These are phyloP conservation scores for Bothrops jararaca DNA, from an alignment of 2,113 vertebrate genomes.

Conservation along the genomic window DNA sequence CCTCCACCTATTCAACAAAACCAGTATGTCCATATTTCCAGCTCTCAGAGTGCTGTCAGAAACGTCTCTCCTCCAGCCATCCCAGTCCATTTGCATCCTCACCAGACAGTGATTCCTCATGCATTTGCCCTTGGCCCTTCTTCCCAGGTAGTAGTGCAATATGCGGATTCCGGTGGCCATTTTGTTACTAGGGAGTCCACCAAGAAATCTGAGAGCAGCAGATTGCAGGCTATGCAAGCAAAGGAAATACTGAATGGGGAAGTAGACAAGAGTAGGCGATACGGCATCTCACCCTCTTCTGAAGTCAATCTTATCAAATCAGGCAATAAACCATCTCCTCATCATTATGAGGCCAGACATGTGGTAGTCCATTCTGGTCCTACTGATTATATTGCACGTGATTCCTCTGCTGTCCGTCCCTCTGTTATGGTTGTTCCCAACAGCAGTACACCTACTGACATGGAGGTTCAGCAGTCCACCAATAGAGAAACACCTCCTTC, in stretches of 20 bases:
- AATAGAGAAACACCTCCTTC: constrained; percentile 76
- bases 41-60: constrained; percentile 79
- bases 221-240: constrained; percentile 72
- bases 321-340: constrained; percentile 73
- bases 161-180: constrained; percentile 77
- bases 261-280: constrained; percentile 83
- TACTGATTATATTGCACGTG: constrained; percentile 80
- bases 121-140: constrained; percentile 81
- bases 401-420: constrained; percentile 80
- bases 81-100: constrained; percentile 83
- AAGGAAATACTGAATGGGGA: constrained; percentile 92
- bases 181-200: constrained; percentile 68
- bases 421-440: constrained; percentile 92
- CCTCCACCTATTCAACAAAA: constrained; percentile 78
- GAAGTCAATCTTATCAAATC: constrained; percentile 75
- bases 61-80: constrained; percentile 79
- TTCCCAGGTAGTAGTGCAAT: constrained; percentile 88
- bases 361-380: constrained; percentile 80
- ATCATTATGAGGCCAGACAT: constrained; percentile 87
- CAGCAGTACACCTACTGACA: constrained; percentile 79
- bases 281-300: constrained; percentile 60
- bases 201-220: constrained; percentile 80
- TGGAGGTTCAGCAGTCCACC: constrained; percentile 71
- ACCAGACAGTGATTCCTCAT: constrained; percentile 84
- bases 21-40: constrained; percentile 92